These are phyloP conservation scores for Loris lydekkerianus DNA, from an alignment of 2,797 vertebrate species.

Conservation along the genomic window DNA sequence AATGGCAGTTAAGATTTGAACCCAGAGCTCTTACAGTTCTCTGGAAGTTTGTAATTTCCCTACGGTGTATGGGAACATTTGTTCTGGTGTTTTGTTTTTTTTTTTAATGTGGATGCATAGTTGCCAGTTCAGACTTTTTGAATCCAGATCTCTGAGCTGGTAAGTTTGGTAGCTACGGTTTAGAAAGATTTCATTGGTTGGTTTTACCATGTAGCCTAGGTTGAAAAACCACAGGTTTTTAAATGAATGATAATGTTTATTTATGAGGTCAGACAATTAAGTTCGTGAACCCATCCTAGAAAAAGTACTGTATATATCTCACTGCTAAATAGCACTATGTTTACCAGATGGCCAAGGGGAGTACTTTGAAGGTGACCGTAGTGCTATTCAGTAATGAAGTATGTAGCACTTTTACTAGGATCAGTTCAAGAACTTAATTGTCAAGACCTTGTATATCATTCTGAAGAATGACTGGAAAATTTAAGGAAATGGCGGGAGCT, in stretches of 20 bases:
- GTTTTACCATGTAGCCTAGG: not conserved
- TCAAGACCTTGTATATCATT: not conserved
- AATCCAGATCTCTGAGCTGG: not conserved
- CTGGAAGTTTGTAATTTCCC: not conserved
- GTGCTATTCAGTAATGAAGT: too few species aligned
- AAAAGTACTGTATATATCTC: too few species aligned
- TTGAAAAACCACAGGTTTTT: not conserved
- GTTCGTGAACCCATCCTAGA: too few species aligned
- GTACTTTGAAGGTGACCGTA: too few species aligned
- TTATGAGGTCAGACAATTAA: not conserved
- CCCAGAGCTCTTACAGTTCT: not conserved
- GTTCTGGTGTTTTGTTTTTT: not conserved
- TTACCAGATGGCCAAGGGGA: too few species aligned
- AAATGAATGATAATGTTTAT: not conserved
- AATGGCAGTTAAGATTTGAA: not conserved
- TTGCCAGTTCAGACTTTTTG: not conserved
- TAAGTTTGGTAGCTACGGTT: not conserved
- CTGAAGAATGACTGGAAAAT: slow-evolving; percentile 12
- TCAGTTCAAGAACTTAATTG: too few species aligned
- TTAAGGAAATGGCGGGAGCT: not conserved
- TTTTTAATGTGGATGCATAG: not conserved
- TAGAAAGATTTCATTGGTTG: not conserved
- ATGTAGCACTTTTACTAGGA: too few species aligned
- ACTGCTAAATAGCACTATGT: too few species aligned
- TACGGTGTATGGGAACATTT: not conserved